Percentiles rank a stretch among this genome's conserved stretches.
Evolutionary conservation across 2,113 vertebrate genomes (phyloP).

Genomic region (Anguilla rostrata): DNA sequence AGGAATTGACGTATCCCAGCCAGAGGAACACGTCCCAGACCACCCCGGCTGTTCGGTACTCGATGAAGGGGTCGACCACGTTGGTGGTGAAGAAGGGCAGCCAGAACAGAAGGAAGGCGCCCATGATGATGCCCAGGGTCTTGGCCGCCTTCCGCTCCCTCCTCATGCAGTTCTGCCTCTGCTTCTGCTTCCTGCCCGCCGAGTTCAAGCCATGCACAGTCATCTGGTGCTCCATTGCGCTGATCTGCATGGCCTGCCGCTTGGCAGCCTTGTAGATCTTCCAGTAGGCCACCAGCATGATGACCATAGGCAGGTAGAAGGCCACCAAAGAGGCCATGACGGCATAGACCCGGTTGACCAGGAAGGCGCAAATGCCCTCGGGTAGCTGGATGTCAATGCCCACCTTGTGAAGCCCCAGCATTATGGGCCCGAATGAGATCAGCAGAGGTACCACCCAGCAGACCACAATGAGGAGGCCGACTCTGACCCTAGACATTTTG

Average conservation of each 20-base stretch:
- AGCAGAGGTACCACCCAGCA: conserved; percentile 72
- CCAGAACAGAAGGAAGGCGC: conserved; percentile 75
- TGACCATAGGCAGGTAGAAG: conserved; percentile 73
- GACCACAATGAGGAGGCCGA: conserved; percentile 60
- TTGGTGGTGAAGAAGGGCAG: conserved; percentile 76
- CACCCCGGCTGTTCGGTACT: conserved; percentile 63
- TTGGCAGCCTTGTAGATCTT: conserved; percentile 75
- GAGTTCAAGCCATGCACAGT: conserved; percentile 59
- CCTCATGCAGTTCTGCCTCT: conserved; percentile 64
- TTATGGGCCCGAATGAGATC: conserved; percentile 75
- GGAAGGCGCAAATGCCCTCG: conserved; percentile 60
- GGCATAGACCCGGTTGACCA: conserved; percentile 71
- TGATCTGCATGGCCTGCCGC: conserved; percentile 73
- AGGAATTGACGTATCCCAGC: conserved; percentile 77
- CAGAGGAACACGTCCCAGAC: conserved; percentile 75
- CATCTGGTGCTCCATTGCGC: conserved; percentile 72
- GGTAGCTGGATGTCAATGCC: conserved; percentile 58
- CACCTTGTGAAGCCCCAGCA: conserved; percentile 64
- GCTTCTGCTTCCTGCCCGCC: conserved; percentile 60
- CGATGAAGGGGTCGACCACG: conserved; percentile 72
- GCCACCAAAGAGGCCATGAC: conserved; percentile 72
- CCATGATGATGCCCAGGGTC: conserved; percentile 78
- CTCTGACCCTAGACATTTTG: conserved; percentile 66
- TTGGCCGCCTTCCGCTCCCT: conserved; percentile 74
- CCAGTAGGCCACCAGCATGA: conserved; percentile 75